Evolutionary conservation across 2,888 invertebrate genomes (phyloP).

Genomic region (Pyrgus malvae): DNA sequence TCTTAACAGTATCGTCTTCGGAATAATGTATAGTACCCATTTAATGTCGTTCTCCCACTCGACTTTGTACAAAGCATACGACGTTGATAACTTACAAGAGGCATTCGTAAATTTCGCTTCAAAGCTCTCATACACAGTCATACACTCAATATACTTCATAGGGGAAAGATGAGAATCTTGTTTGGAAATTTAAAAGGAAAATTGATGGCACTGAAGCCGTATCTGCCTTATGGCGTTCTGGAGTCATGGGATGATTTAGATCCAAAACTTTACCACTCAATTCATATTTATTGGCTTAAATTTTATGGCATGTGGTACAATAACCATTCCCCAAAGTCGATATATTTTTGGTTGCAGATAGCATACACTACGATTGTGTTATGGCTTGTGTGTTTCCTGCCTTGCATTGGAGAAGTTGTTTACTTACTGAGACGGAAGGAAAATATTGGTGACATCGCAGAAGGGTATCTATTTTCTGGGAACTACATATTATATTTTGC

Average conservation of each 20-base stretch:
- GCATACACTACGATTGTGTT: conserved; percentile 60
- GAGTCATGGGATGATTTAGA: conserved; percentile 67
- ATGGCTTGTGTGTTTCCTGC: conserved; percentile 74
- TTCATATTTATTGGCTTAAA: conserved; percentile 76
- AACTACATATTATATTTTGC: conserved; percentile 14
- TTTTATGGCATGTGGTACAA: conserved; percentile 78
- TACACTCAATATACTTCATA: conserved; percentile 32
- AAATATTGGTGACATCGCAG: conserved; percentile 83
- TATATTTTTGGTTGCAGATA: conserved; percentile 62
- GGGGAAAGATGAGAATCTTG: conserved; percentile 48
- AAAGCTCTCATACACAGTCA: conserved; percentile 45
- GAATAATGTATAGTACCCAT: conserved; percentile 60
- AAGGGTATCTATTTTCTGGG: conserved; percentile 54
- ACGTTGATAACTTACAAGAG: conserved; percentile 48
- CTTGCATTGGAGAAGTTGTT: conserved; percentile 83
- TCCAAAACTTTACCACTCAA: conserved; percentile 66
- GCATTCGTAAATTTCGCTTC: conserved; percentile 54
- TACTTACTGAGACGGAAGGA: conserved; percentile 85
- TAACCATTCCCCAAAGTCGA: conserved; percentile 48
- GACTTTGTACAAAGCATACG: conserved; percentile 48
- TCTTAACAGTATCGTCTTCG: conserved; percentile 57
- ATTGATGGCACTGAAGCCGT: conserved; percentile 42
- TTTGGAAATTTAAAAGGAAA: conserved; percentile 50
- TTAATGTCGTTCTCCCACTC: conserved; percentile 51
- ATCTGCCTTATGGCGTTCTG: conserved; percentile 64